Percentiles rank a stretch among this genome's conserved stretches.
Evolutionary conservation across 92 coral and sea anemone species (phyloP).

Genomic region (Paragorgia papillata): DNA sequence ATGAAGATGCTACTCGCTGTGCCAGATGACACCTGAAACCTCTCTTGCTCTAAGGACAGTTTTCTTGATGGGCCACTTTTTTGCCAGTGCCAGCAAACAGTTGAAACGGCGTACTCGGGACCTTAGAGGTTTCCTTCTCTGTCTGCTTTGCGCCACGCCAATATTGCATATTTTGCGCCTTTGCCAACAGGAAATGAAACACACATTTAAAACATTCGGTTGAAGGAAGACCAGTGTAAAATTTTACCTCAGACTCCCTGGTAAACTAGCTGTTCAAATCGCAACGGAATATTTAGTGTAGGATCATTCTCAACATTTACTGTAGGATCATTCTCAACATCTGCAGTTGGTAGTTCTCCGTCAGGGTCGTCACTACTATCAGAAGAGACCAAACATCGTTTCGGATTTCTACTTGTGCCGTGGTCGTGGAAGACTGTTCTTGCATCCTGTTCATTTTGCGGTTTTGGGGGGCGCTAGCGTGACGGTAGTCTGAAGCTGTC

Average conservation of each 20-base stretch:
- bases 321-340: too few species aligned
- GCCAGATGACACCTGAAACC: conserved; percentile 29
- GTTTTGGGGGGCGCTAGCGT: too few species aligned
- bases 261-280: conserved; percentile 52
- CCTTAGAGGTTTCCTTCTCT: conserved; percentile 29
- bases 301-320: too few species aligned
- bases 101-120: conserved; percentile 3
- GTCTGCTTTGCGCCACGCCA: too few species aligned
- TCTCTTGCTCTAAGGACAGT: conserved; percentile 29
- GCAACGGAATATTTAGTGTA: conserved; percentile 30
- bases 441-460: too few species aligned
- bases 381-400: too few species aligned
- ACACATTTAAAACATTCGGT: conserved; percentile 45
- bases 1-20: conserved; percentile 42
- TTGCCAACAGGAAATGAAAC: too few species aligned
- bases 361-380: too few species aligned
- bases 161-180: too few species aligned
- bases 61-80: conserved; percentile 37
- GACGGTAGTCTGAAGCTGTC: too few species aligned
- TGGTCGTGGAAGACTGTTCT: conserved; percentile 48
- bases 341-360: too few species aligned
- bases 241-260: conserved; percentile 47
- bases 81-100: conserved; percentile 40
- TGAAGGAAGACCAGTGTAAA: conserved; percentile 42
- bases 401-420: conserved; percentile 35